These are phyloP conservation scores for Chinchilla lanigera DNA, from an alignment of 2,113 vertebrate species.

Conservation along the genomic window DNA sequence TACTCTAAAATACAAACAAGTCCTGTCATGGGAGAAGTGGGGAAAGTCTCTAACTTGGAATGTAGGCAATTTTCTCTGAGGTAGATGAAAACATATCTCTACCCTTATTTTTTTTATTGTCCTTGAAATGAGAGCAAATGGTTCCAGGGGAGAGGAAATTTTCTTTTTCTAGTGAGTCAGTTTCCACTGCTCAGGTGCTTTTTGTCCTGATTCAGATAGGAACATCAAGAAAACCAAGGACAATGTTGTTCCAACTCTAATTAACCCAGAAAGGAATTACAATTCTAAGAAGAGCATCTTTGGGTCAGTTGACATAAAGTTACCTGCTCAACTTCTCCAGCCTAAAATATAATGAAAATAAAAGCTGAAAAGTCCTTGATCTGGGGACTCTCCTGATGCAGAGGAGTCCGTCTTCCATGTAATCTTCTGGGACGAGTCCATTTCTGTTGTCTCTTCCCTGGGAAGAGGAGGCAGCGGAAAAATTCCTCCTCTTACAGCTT, in stretches of 20 bases:
- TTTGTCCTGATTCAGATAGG: not conserved
- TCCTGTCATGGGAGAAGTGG: not conserved
- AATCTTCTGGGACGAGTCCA: rapidly evolving
- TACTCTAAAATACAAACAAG: not conserved
- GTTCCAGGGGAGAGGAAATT: not conserved
- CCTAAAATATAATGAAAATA: not conserved
- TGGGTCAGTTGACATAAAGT: not conserved
- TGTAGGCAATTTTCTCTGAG: not conserved
- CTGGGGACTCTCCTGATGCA: not conserved
- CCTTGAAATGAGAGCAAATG: not conserved
- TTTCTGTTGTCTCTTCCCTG: too few relatives aligned
- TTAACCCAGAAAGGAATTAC: not conserved
- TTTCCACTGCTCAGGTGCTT: not conserved
- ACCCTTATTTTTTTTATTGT: not conserved
- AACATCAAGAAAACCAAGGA: not conserved
- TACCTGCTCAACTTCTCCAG: not conserved
- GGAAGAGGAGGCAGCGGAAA: not conserved
- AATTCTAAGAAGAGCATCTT: not conserved
- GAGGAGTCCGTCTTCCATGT: not conserved
- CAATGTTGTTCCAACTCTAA: too few relatives aligned
- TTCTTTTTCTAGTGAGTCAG: not conserved
- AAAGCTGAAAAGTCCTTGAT: not conserved
- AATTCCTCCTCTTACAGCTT: not conserved
- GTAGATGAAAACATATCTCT: not conserved
- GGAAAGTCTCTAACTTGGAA: not conserved